Evolutionary conservation across 2,113 vertebrate genomes (phyloP).

Genomic region (Nerophis ophidion): DNA sequence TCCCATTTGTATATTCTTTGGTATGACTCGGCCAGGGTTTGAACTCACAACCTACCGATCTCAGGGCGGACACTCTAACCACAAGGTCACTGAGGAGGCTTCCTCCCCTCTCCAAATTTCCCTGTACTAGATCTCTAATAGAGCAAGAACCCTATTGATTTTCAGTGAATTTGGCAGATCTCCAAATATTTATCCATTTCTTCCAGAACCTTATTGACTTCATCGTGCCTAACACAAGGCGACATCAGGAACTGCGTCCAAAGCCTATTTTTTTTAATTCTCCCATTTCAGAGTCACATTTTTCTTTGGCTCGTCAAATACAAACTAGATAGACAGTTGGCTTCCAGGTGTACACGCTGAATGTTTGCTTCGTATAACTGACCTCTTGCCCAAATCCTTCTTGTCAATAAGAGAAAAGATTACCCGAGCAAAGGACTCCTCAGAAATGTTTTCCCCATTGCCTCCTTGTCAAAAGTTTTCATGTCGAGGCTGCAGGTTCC

Average conservation of each 20-base stretch:
- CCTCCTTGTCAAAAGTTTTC: constrained; percentile 59
- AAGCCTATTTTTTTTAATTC: background rate
- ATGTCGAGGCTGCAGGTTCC: constrained; percentile 48
- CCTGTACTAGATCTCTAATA: too few species aligned
- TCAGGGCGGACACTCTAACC: too few species aligned
- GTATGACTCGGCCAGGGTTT: too few species aligned
- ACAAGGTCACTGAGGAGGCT: too few species aligned
- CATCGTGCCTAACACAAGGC: too few species aligned
- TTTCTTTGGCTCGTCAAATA: background rate
- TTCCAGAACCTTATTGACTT: too few species aligned
- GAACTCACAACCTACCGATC: too few species aligned
- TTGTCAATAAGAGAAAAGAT: constrained; percentile 50
- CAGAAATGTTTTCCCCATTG: constrained; percentile 30
- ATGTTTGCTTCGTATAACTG: constrained; percentile 43
- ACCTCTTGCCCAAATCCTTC: constrained; percentile 53
- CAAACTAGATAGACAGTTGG: background rate
- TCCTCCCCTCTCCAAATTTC: background rate
- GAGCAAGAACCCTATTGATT: too few species aligned
- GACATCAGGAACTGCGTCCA: too few species aligned
- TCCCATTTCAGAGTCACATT: background rate
- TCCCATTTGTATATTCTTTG: too few species aligned
- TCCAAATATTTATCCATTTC: too few species aligned
- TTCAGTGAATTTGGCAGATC: too few species aligned
- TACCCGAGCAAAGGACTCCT: constrained; percentile 37
- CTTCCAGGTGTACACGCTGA: background rate